Percentiles rank a stretch among this genome's conserved stretches.
Conservation (phyloP, 2,113 vertebrate genomes). For the Macquaria ambigua region DNA sequence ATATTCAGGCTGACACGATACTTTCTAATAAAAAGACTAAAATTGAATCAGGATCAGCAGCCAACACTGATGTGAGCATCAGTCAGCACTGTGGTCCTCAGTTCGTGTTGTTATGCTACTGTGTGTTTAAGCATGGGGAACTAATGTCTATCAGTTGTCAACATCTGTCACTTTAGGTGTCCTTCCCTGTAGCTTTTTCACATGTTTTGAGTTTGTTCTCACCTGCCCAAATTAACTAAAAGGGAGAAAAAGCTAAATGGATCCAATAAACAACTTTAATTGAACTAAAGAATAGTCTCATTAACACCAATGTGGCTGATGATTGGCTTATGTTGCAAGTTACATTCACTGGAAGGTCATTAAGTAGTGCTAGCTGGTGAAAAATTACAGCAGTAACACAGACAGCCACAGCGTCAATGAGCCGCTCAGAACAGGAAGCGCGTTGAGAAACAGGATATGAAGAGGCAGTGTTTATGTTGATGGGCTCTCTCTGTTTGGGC, state of each 20-base stretch:
- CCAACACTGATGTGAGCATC: neutral
- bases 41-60: neutral
- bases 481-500: neutral
- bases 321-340: neutral
- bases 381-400: neutral
- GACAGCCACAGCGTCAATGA: conserved; percentile 34
- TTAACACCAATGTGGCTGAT: neutral
- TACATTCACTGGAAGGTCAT: neutral
- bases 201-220: neutral
- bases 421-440: conserved; percentile 73
- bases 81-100: too few relatives aligned
- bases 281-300: neutral
- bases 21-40: neutral
- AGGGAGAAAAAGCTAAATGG: neutral
- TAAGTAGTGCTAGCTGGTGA: neutral
- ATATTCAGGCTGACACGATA: neutral
- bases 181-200: neutral
- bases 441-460: conserved; percentile 80
- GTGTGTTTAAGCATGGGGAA: conserved; percentile 4
- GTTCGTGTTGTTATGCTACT: neutral
- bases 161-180: neutral
- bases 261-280: neutral
- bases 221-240: neutral
- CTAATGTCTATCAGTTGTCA: neutral
- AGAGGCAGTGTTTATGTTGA: conserved; percentile 58